Evolutionary conservation across 35 echinoderm and acorn worm genomes (phyloP).

Genomic region (Amphiura filiformis): DNA sequence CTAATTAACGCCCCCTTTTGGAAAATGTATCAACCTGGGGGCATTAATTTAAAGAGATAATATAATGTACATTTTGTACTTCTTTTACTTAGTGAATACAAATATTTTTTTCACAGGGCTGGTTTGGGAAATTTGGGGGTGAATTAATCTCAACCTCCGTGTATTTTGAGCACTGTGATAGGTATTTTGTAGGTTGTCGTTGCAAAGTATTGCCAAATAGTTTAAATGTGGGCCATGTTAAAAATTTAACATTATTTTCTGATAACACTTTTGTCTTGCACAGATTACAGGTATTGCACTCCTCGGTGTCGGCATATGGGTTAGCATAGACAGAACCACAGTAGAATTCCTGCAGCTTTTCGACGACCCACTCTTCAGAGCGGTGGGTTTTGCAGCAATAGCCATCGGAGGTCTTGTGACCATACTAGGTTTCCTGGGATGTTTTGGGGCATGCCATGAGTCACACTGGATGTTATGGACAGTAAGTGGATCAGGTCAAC

Average conservation of each 20-base stretch:
- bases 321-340: slow-evolving; percentile 80
- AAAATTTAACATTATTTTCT: background rate
- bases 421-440: slow-evolving; percentile 88
- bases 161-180: too few species aligned
- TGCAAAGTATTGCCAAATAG: background rate
- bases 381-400: slow-evolving; percentile 79
- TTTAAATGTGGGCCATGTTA: background rate
- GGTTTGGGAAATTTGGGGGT: too few species aligned
- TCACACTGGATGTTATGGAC: slow-evolving; percentile 93
- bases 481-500: slow-evolving; percentile 55
- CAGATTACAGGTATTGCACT: slow-evolving; percentile 93
- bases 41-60: too few species aligned
- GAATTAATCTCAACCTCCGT: background rate
- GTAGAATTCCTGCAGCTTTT: slow-evolving; percentile 79
- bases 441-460: slow-evolving; percentile 96
- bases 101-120: too few species aligned
- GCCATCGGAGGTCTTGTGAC: slow-evolving; percentile 90
- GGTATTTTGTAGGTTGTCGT: background rate
- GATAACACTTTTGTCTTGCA: background rate
- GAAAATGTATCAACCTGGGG: too few species aligned
- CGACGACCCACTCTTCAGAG: slow-evolving; percentile 77
- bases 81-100: too few species aligned
- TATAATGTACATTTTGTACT: too few species aligned
- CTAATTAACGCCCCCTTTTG: too few species aligned
- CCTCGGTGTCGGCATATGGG: slow-evolving; percentile 82